Base-by-base conservation (phyloP, 2,113 vertebrate genomes). In the Notothenia coriiceps region DNA sequence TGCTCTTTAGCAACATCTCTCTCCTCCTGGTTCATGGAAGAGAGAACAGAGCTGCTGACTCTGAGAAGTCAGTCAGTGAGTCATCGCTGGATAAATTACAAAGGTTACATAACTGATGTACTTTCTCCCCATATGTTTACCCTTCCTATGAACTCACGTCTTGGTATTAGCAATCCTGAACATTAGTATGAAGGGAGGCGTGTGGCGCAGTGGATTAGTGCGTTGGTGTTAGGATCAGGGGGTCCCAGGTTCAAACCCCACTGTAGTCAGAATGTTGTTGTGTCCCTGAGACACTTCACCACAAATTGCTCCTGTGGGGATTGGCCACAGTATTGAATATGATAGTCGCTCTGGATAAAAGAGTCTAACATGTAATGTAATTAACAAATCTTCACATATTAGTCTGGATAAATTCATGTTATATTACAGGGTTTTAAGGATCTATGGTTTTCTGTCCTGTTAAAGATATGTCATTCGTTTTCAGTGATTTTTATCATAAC, bases 31-130 rank as follows among this genome's bases (percentile, higher is more conserved):
- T 51, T 56, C 40, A 18, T 61, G 3, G 57, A 76, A 59, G 12
- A 72, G 64, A 81, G 61, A 6, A 40, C 35, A 40, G 35, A 49
- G 57, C 78, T 54, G 46, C 52, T 70, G 62, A 78, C 80, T 88
- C 54, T 29, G 20, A 65, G 49, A 77, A 64, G 49, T 62, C 46
- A 77, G 79, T 93, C 46, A 77, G 79, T 93, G 89, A 93, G 62
- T 93, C 90, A 92, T 86, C 64, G 70, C 10, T 81, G 74, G 75
- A 80, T 55, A 18, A 84, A 75, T 87, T 75, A 25, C 73, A 10
- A 18, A n/a, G 60, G 81, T 94, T 93, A 86, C 73, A 55, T 89
- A 94, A 94, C 64, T 52, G 5, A 50, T 64, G 57, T 71, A 64
- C 51, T 69, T 76, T 77, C 70, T 74, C 64, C 65, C 65, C 10